Conservation (phyloP, 2,888 invertebrate genomes). For the Coenonympha arcania region DNA sequence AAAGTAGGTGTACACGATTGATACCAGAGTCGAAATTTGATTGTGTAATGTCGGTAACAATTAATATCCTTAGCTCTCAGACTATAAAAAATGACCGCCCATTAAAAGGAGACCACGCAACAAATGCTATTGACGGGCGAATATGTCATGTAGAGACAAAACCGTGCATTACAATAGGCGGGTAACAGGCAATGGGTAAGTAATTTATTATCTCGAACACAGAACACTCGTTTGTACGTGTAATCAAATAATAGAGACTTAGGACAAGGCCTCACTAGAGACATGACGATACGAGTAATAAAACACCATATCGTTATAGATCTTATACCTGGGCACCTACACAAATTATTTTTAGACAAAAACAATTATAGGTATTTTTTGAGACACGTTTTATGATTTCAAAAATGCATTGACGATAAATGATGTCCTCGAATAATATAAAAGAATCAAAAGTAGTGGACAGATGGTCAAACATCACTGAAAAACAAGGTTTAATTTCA, state of each 20-base stretch:
- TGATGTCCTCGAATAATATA: too few species aligned
- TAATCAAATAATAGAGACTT: conserved; percentile 20
- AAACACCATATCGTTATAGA: too few species aligned
- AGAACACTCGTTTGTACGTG: conserved; percentile 16
- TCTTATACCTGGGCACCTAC: too few species aligned
- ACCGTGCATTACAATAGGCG: neutral
- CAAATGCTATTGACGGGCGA: conserved; percentile 7
- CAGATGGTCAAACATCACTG: too few species aligned
- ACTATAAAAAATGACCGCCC: neutral
- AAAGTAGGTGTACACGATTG: neutral
- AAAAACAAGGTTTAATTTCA: too few species aligned
- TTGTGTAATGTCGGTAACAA: neutral
- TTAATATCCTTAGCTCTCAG: neutral
- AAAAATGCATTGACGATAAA: too few species aligned
- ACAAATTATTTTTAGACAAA: too few species aligned
- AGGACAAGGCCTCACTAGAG: neutral
- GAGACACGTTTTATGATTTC: too few species aligned
- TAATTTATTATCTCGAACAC: conserved; percentile 1
- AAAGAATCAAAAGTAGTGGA: too few species aligned
- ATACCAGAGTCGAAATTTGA: neutral
- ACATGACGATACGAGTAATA: too few species aligned
- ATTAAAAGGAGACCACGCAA: conserved; percentile 4
- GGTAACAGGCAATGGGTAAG: too few species aligned
- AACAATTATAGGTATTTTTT: too few species aligned
- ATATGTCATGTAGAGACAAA: conserved; percentile 11